These are phyloP conservation scores for Globodera ellingtonae DNA, from an alignment of 1,140 invertebrate species.

Conservation along the genomic window DNA sequence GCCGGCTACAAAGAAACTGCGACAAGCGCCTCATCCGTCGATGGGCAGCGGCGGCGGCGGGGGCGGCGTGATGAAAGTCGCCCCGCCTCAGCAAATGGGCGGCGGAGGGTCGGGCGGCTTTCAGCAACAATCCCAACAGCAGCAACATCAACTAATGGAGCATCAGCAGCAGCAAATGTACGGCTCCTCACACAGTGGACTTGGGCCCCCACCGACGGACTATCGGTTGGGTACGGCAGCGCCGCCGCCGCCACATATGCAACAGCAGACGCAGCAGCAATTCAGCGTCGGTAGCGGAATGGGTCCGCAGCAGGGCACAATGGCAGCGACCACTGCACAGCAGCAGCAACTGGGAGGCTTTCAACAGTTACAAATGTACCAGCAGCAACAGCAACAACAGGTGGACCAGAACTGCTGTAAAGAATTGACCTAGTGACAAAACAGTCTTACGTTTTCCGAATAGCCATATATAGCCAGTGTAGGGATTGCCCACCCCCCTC, in stretches of 20 bases:
- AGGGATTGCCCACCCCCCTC: no score
- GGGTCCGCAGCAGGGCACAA: slow-evolving; percentile 6
- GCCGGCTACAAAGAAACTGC: slow-evolving; percentile 21
- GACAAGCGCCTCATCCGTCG: background rate
- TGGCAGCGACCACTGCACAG: background rate
- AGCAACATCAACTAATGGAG: slow-evolving; percentile 19
- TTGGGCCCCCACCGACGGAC: slow-evolving; percentile 27
- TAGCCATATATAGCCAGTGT: no score
- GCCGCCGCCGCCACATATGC: background rate
- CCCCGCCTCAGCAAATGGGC: slow-evolving; percentile 19
- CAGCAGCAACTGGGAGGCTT: background rate
- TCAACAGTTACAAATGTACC: slow-evolving; percentile 3
- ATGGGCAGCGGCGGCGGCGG: background rate
- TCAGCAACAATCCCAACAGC: slow-evolving; percentile 5
- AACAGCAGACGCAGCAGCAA: slow-evolving; percentile 6
- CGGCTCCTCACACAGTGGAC: background rate
- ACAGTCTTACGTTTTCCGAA: no score
- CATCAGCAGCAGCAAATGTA: background rate
- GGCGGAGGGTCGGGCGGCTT: background rate
- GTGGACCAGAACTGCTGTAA: background rate
- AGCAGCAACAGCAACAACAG: background rate
- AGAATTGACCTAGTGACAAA: no score
- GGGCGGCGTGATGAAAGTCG: background rate
- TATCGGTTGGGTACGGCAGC: slow-evolving; percentile 11
- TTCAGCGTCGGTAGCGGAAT: background rate